Conservation (phyloP, 2,113 vertebrate species). For the Capra hircus region DNA sequence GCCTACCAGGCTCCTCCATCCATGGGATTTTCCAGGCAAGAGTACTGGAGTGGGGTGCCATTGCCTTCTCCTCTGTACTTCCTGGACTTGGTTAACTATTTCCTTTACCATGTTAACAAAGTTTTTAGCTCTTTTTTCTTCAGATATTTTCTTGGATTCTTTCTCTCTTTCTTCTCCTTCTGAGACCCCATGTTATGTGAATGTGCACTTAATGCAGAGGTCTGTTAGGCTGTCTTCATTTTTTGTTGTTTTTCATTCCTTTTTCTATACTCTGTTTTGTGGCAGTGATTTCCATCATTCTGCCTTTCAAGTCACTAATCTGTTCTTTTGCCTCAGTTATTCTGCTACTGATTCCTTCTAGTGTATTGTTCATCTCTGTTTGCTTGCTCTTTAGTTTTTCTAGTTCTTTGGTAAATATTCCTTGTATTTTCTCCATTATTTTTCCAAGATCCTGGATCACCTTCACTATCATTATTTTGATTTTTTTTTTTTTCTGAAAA, state of each 20-base stretch:
- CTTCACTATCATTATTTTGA: not conserved
- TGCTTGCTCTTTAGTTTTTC: not conserved
- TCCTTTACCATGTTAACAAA: not conserved
- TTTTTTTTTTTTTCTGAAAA: not conserved
- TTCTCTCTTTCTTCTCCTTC: not conserved
- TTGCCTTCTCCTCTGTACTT: not conserved
- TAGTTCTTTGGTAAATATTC: not conserved
- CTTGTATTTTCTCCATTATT: not conserved
- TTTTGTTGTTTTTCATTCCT: not conserved
- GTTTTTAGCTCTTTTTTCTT: not conserved
- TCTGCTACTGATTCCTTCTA: not conserved
- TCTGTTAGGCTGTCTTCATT: not conserved
- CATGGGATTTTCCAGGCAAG: no score
- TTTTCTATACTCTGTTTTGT: not conserved
- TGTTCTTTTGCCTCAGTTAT: not conserved
- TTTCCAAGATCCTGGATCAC: not conserved
- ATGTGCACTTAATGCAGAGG: not conserved
- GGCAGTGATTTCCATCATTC: not conserved
- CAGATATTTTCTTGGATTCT: not conserved
- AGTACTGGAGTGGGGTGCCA: no score
- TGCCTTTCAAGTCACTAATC: not conserved
- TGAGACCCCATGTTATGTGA: not conserved
- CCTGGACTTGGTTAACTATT: not conserved
- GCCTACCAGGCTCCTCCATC: no score
- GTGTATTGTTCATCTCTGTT: not conserved